These are phyloP conservation scores for Anorthoa munda DNA, from an alignment of 2,888 invertebrate genomes.

Conservation along the genomic window DNA sequence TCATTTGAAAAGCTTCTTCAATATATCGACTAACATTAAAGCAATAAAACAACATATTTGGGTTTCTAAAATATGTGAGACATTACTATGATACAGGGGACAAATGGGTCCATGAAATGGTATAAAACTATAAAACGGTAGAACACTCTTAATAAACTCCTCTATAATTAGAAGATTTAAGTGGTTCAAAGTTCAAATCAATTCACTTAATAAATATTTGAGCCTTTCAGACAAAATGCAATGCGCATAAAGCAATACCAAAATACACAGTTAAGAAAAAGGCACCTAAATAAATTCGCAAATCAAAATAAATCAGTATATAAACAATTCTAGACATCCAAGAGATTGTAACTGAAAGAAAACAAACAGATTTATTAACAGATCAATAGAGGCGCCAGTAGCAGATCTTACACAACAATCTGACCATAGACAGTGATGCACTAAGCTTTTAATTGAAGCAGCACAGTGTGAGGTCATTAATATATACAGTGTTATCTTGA, in stretches of 20 bases:
- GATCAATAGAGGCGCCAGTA: conserved; percentile 42
- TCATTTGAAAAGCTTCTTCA: conserved; percentile 45
- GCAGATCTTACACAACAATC: conserved; percentile 47
- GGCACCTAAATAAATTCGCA: conserved; percentile 3
- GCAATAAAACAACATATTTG: conserved; percentile 34
- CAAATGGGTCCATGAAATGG: conserved; percentile 4
- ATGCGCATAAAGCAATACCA: not conserved
- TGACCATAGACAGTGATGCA: conserved; percentile 51
- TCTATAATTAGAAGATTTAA: not conserved
- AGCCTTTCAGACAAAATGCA: not conserved
- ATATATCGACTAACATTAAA: conserved; percentile 34
- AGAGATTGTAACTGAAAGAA: conserved; percentile 14
- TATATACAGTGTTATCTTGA: conserved; percentile 58
- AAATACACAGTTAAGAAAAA: not conserved
- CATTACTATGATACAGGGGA: conserved; percentile 14
- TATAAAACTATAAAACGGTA: not conserved
- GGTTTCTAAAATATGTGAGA: conserved; percentile 34
- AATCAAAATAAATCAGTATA: conserved; percentile 12
- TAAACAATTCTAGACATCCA: conserved; percentile 26
- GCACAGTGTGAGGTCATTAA: conserved; percentile 60
- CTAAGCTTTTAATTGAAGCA: conserved; percentile 63
- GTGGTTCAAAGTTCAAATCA: conserved; percentile 3
- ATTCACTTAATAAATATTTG: conserved; percentile 8
- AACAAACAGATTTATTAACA: conserved; percentile 55
- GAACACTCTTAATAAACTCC: not conserved